Conservation (phyloP, 64 coral and sea anemone species). For the Montipora capricornis region DNA sequence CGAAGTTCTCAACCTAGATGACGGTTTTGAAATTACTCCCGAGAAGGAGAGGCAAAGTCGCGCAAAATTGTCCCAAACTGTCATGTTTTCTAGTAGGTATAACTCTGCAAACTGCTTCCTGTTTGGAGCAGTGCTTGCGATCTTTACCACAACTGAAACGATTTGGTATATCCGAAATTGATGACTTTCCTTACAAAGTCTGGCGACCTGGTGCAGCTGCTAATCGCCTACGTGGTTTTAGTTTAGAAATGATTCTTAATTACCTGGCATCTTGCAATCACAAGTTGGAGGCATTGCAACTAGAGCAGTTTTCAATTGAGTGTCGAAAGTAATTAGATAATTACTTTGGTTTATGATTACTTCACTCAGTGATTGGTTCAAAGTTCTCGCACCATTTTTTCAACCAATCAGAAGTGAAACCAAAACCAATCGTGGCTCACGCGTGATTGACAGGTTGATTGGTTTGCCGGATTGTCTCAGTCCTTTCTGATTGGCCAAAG, state of each 20-base stretch:
- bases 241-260: slow-evolving; percentile 45
- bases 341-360: no score
- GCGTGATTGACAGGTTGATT: no score
- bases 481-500: no score
- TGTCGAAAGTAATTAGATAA: no score
- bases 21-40: neutral
- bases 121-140: slow-evolving; percentile 33
- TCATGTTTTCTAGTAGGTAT: slow-evolving; percentile 38
- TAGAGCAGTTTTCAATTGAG: no score
- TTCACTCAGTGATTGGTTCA: no score
- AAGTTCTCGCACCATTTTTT: no score
- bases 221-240: slow-evolving; percentile 15
- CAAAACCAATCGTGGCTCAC: no score
- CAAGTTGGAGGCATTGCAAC: slow-evolving; percentile 58
- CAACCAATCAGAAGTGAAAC: no score
- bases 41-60: slow-evolving; percentile 22
- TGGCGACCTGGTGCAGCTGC: neutral
- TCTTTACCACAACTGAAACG: slow-evolving; percentile 23
- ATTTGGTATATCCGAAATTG: slow-evolving; percentile 36
- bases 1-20: slow-evolving; percentile 55
- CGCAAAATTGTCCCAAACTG: slow-evolving; percentile 20
- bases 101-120: slow-evolving; percentile 19
- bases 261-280: slow-evolving; percentile 23
- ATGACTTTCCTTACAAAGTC: neutral
- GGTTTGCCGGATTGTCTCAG: no score